These are phyloP conservation scores for Smittia sp. DNA, from an alignment of 2,888 invertebrate species.

Conservation along the genomic window DNA sequence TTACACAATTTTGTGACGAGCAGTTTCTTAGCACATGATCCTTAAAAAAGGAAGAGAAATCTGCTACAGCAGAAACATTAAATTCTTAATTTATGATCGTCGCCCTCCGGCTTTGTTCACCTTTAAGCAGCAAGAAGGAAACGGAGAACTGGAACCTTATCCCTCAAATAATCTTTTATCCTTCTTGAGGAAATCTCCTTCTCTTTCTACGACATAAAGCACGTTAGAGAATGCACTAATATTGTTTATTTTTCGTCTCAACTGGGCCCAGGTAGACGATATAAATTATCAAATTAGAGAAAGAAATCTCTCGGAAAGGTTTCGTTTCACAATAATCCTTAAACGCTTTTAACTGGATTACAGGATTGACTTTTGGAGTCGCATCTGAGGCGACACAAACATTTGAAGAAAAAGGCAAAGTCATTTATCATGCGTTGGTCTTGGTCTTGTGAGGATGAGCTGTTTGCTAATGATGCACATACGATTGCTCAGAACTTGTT, in stretches of 20 bases:
- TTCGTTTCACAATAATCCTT: slow-evolving; percentile 38
- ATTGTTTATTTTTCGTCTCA: slow-evolving; percentile 34
- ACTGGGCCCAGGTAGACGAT: slow-evolving; percentile 27
- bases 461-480: not conserved
- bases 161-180: slow-evolving; percentile 41
- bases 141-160: slow-evolving; percentile 31
- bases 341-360: slow-evolving; percentile 44
- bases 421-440: slow-evolving; percentile 36
- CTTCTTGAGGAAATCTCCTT: slow-evolving; percentile 38
- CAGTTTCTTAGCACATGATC: not conserved
- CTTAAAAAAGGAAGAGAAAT: not conserved
- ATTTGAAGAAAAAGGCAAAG: not conserved
- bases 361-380: slow-evolving; percentile 43
- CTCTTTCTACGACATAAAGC: not conserved
- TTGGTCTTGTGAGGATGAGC: not conserved
- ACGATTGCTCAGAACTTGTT: too few species aligned
- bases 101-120: not conserved
- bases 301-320: not conserved
- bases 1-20: slow-evolving; percentile 1
- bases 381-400: slow-evolving; percentile 18
- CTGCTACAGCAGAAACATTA: not conserved
- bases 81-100: slow-evolving; percentile 40
- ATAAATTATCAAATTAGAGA: slow-evolving; percentile 35
- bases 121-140: slow-evolving; percentile 30
- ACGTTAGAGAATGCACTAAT: slow-evolving; percentile 28